Evolutionary conservation across 1,140 invertebrate genomes (phyloP).

Genomic region (Scaptomyza pallida): DNA sequence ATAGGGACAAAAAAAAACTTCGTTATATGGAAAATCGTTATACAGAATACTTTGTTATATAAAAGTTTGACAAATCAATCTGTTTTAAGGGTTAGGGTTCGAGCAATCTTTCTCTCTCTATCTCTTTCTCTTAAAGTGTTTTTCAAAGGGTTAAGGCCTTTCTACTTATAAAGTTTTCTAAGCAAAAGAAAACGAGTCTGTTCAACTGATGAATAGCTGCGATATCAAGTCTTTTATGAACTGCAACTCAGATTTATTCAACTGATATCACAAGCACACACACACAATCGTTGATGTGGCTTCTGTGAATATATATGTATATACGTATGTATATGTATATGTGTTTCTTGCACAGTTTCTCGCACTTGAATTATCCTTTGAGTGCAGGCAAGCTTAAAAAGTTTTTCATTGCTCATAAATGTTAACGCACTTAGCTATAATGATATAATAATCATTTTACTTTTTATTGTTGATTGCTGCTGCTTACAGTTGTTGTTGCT

Average conservation of each 20-base stretch:
- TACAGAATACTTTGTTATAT: too few species aligned
- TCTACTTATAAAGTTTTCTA: neutral
- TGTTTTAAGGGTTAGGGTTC: too few species aligned
- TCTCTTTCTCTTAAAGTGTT: neutral
- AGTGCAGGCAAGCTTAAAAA: conserved; percentile 12
- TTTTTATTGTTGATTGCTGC: conserved; percentile 24
- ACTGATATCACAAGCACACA: neutral
- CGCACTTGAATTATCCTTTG: conserved; percentile 10
- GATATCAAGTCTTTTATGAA: conserved; percentile 8
- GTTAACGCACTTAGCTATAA: conserved; percentile 69
- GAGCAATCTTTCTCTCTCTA: neutral
- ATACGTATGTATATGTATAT: too few species aligned
- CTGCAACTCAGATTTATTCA: conserved; percentile 8
- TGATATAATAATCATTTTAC: conserved; percentile 64
- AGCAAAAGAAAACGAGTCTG: neutral
- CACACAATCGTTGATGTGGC: neutral
- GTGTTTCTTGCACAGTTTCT: conserved; percentile 5
- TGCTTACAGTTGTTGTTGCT: conserved; percentile 15
- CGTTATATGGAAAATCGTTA: too few species aligned
- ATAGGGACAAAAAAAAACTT: too few species aligned
- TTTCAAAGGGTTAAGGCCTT: neutral
- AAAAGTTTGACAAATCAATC: too few species aligned
- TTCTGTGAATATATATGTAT: too few species aligned
- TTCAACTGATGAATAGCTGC: neutral
- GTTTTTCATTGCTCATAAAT: conserved; percentile 75